These are phyloP conservation scores for Stenodera caucasica DNA, from an alignment of 2,888 invertebrate species.

Conservation along the genomic window DNA sequence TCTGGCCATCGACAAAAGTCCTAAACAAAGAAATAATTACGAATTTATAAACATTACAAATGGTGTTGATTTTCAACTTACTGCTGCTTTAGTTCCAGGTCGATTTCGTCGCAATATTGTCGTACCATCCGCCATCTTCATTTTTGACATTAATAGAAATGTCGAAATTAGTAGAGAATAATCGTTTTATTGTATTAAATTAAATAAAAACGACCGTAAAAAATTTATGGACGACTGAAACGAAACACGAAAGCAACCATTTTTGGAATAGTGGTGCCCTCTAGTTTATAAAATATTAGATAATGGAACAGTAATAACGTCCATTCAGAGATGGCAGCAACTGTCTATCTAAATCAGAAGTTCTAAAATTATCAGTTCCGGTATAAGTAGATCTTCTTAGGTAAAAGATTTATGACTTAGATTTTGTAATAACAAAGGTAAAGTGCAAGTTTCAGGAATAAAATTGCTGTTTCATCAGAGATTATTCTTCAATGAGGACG, in stretches of 20 bases:
- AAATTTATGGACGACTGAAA: background rate
- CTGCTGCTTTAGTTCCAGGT: constrained; percentile 89
- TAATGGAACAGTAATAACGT: background rate
- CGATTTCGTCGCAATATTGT: constrained; percentile 85
- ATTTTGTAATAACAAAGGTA: constrained; percentile 3
- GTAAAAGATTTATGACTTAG: constrained; percentile 2
- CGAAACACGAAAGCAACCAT: background rate
- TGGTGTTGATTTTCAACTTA: constrained; percentile 52
- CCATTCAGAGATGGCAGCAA: background rate
- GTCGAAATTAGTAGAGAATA: background rate
- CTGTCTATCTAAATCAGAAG: background rate
- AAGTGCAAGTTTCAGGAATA: background rate
- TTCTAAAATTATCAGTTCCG: constrained; percentile 7
- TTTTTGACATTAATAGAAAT: constrained; percentile 53
- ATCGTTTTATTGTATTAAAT: background rate
- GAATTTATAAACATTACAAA: constrained; percentile 2
- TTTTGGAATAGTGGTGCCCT: background rate
- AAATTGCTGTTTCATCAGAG: background rate
- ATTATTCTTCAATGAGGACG: background rate
- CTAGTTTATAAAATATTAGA: background rate
- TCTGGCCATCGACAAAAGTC: constrained; percentile 98
- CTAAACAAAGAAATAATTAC: constrained; percentile 58
- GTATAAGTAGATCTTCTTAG: constrained; percentile 1
- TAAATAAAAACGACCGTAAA: background rate
- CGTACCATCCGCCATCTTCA: constrained; percentile 85